Evolutionary conservation across 2,797 vertebrate species (phyloP), one percentile per base, ranked within the genome.

Genomic region (Cyclura pinguis): DNA sequence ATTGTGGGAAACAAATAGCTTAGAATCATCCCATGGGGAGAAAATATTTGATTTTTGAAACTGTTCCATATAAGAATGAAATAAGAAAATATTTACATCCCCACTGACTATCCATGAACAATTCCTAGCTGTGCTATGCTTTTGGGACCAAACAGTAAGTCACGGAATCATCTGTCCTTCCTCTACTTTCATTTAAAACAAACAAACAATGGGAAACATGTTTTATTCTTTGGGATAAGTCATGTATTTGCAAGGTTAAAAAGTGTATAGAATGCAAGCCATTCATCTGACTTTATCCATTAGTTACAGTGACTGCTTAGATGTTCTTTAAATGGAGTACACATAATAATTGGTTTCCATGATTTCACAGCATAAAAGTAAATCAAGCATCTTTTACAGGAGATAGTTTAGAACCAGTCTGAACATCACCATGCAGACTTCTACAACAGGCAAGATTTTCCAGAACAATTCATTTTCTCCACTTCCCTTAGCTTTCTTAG

Each of bases 321-420:
- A 88, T 80, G 20, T n/a, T 81, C 32, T 27, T 59, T 86, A 86
- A 90, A 90, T 81, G 74, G 50, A 32, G 64, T 90, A n/a, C 67
- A 86, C 16, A 90, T 86, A 86, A 85, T n/a, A 86, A 52, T 38
- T 72, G 29, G 47, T 72, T 86, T n/a, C 67, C 64, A 50, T 80
- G 64, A 90, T 81, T 86, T 6, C 35, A 72, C 18, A 74, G 52
- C 35, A 57, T 73, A 86, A 73, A 80, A n/a, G 80, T 85, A 80
- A 69, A 85, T 90, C 62, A 85, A 80, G 59, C 29, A 73, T 72
- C 52, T 80, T 86, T 72, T 80, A 29, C 57, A 73, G 27, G 73
- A 76, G 16, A 18, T 57, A 16, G 32, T 52, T 89, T 80, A 69
- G 74, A 87, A 80, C 29, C 47, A 76, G n/a, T 76, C 12, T 84